Conservation (phyloP, 2,888 invertebrate genomes). For the Philopedon plagiatum region DNA sequence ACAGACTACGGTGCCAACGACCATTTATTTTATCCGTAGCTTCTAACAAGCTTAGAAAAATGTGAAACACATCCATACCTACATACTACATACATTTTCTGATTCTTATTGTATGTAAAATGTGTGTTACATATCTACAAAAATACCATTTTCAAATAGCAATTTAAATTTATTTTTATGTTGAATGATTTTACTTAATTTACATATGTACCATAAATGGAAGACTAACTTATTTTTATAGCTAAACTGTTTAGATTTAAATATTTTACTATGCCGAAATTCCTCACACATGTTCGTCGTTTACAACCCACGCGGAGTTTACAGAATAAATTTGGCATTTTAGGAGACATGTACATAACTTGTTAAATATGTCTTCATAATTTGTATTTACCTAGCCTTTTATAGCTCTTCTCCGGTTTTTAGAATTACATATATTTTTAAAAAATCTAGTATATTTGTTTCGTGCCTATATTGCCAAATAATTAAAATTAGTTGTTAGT, state of each 20-base stretch:
- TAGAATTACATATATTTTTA: neutral
- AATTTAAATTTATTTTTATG: neutral
- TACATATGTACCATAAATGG: slow-evolving; percentile 8
- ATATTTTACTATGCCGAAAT: slow-evolving; percentile 14
- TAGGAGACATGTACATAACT: neutral
- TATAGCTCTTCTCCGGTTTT: neutral
- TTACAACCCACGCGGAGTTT: neutral
- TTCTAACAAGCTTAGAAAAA: too few species aligned
- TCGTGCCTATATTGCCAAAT: too few species aligned
- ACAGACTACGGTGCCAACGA: too few species aligned
- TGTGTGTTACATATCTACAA: too few species aligned
- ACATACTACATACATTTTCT: too few species aligned
- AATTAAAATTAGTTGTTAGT: too few species aligned
- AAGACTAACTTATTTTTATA: slow-evolving; percentile 2
- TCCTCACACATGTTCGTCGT: slow-evolving; percentile 2
- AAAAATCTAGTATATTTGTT: too few species aligned
- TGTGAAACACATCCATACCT: too few species aligned
- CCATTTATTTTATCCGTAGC: too few species aligned
- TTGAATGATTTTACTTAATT: slow-evolving; percentile 7
- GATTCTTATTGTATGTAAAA: too few species aligned
- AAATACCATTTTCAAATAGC: neutral
- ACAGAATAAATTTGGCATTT: neutral
- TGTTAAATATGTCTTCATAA: neutral
- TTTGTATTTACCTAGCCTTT: slow-evolving; percentile 3
- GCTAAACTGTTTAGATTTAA: slow-evolving; percentile 4